Percentiles rank a stretch among this genome's conserved stretches.
Conservation (phyloP, 2,113 vertebrate genomes). For the Prunella himalayana region DNA sequence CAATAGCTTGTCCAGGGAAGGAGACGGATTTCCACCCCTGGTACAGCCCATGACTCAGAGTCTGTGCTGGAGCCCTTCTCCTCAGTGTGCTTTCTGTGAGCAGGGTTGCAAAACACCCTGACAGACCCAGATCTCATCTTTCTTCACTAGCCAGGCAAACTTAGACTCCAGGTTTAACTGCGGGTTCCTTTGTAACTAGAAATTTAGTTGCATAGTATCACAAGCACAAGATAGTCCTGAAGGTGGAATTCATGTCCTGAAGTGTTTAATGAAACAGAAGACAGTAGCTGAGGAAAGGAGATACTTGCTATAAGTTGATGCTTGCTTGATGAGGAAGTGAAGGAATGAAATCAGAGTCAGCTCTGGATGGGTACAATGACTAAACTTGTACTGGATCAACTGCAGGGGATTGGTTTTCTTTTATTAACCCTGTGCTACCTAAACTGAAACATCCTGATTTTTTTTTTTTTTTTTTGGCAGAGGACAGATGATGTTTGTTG, state of each 20-base stretch:
- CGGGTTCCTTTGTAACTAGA: not conserved
- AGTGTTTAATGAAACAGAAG: not conserved
- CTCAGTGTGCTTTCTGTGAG: not conserved
- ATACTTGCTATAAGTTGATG: not conserved
- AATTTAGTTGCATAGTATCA: not conserved
- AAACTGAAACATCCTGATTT: not conserved
- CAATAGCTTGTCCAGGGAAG: conserved; percentile 24
- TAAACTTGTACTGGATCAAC: conserved; percentile 42
- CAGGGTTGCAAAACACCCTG: not conserved
- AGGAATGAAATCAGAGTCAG: conserved; percentile 28
- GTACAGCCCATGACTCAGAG: not conserved
- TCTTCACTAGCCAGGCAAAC: not conserved
- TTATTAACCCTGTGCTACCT: conserved; percentile 17
- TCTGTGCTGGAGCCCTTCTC: not conserved
- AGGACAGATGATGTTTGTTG: conserved; percentile 6
- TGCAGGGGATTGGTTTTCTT: conserved; percentile 33
- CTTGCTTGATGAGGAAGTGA: conserved; percentile 53
- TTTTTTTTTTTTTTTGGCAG: not conserved
- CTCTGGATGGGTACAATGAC: conserved; percentile 26
- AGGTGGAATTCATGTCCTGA: not conserved
- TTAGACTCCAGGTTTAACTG: not conserved
- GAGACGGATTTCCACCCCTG: not conserved
- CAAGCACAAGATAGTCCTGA: not conserved
- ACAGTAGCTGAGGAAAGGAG: not conserved
- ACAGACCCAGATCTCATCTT: not conserved